Evolutionary conservation across 2,113 vertebrate species (phyloP), one percentile per base, ranked within the genome.

Genomic region (Dermatemys mawii): DNA sequence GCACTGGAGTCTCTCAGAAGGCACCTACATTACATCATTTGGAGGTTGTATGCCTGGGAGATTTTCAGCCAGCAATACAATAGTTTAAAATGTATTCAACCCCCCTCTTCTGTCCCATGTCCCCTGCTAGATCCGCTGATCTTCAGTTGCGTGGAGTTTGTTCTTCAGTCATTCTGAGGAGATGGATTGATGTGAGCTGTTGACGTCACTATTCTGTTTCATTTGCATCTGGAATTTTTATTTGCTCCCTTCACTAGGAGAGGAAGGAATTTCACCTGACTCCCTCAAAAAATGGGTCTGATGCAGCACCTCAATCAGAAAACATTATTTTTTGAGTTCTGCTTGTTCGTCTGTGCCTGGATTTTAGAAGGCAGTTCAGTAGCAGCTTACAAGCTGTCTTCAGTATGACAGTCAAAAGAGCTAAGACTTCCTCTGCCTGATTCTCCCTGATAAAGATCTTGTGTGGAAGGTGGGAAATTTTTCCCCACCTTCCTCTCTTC

Each of bases 401-500:
- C 60, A 54, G 46, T 27, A 85, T 5, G 1, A 24, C 46, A 2
- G 0, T 8, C 60, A 8, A 53, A 83, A n/a, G 79, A 67, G 2
- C 19, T 44, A 6, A 1, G 38, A 89, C 84, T 86, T 73, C 6
- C 17, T 12, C 8, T 16, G 1, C 4, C 19, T 81, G 29, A 49
- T 57, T 27, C 35, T 35, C 41, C 35, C 0, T 0, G 49, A n/a
- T 76, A 81, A 63, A 1, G 0, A 35, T 29, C 53, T 53, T 86
- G 41, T 75, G 46, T 88, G 60, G 54, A 70, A 87, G 54, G 90
- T 92, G 90, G 75, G 22, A 90, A 11, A 38, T 27, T 21, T 88
- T 89, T 88, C 91, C 67, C 78, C 50, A 84, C 38, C 50, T 17
- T 87, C 17, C 21, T 89, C 70, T 90, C 49, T 94, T 95, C 87